phyloP scores from a whole-genome alignment of 2,888 invertebrate species.

The Eupeodes luniger region DNA sequence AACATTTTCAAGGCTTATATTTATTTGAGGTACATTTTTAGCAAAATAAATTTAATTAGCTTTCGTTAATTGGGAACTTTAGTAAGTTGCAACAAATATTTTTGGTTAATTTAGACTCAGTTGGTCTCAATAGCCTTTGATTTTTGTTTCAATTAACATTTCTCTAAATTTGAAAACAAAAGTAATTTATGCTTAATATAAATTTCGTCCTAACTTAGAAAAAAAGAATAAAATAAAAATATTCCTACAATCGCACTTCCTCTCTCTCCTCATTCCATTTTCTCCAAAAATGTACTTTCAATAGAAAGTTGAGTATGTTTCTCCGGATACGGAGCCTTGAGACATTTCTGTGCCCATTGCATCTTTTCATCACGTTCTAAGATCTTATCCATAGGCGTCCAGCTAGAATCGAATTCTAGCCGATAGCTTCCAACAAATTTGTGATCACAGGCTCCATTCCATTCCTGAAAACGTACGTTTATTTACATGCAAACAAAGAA shows the following conservation, averaged over 20 bases:
- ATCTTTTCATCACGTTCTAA: slow-evolving; percentile 81
- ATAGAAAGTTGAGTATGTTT: slow-evolving; percentile 49
- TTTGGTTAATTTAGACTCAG: no score
- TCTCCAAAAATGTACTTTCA: slow-evolving; percentile 62
- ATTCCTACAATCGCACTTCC: not conserved
- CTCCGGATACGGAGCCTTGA: slow-evolving; percentile 26
- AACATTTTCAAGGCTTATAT: not conserved
- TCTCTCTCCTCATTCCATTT: slow-evolving; percentile 48
- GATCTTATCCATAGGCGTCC: slow-evolving; percentile 87
- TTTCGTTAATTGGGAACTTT: not conserved
- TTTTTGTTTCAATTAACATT: not conserved
- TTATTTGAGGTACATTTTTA: not conserved
- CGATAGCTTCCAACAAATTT: slow-evolving; percentile 88
- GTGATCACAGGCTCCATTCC: slow-evolving; percentile 87
- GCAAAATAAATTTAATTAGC: not conserved
- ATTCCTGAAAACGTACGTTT: slow-evolving; percentile 86
- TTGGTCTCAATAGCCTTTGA: no score
- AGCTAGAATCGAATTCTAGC: slow-evolving; percentile 89
- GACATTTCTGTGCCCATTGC: slow-evolving; percentile 79
- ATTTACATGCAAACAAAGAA: not conserved
- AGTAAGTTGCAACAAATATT: not conserved
- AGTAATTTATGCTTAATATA: not conserved
- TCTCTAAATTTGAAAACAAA: not conserved
- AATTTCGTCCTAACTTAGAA: not conserved
- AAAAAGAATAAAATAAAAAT: not conserved